Conservation (phyloP, 2,888 invertebrate species). For the Thysanoteuthis rhombus region DNA sequence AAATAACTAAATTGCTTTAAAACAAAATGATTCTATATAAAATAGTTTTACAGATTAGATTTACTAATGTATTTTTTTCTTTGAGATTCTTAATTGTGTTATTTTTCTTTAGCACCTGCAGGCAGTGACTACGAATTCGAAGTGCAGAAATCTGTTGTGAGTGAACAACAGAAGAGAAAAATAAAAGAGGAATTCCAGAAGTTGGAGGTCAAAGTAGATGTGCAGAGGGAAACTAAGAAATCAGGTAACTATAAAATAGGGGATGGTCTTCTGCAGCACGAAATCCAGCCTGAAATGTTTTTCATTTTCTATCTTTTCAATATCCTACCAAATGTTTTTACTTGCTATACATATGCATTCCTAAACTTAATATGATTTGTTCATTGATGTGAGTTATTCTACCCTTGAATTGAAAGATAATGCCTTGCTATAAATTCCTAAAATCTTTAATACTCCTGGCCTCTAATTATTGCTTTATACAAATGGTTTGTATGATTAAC, state of each 20-base stretch:
- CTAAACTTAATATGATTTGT: neutral
- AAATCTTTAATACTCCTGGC: neutral
- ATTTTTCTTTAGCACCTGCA: conserved; percentile 16
- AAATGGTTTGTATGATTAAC: conserved; percentile 12
- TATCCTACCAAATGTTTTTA: neutral
- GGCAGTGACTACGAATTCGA: neutral
- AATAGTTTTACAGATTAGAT: neutral
- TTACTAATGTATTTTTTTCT: neutral
- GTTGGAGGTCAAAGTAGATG: conserved; percentile 13
- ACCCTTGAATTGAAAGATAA: neutral
- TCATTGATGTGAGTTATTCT: conserved; percentile 1
- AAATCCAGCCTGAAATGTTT: neutral
- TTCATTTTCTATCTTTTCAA: neutral
- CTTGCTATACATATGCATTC: neutral
- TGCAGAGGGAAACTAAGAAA: neutral
- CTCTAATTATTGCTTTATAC: conserved; percentile 12
- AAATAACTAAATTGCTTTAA: neutral
- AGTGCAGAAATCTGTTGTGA: neutral
- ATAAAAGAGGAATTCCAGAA: conserved; percentile 14
- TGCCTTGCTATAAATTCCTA: neutral
- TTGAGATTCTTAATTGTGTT: neutral
- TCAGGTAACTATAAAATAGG: conserved; percentile 26
- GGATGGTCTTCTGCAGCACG: neutral
- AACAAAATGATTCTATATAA: neutral
- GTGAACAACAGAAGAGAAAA: conserved; percentile 26